Base-by-base conservation (phyloP, 35 echinoderm and acorn worm species). In the Chiridota heheva region DNA sequence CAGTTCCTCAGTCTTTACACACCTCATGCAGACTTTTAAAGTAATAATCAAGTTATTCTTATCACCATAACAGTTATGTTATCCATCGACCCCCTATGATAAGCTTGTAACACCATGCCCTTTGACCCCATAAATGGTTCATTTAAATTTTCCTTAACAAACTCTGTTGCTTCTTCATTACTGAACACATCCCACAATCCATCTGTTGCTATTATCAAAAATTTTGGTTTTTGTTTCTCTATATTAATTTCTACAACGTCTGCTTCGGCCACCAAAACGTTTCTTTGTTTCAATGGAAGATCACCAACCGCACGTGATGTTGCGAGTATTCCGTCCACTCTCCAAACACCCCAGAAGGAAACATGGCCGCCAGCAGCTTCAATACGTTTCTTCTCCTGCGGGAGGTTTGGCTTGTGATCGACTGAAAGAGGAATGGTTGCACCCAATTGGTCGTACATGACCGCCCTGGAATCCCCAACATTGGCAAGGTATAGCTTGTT, bases 31-130 rank as follows among this genome's bases (percentile, higher is more conserved):
- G n/a, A n/a, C n/a, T n/a, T n/a, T n/a, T n/a, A n/a, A n/a, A n/a
- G n/a, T n/a, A n/a, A n/a, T n/a, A n/a, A n/a, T n/a, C n/a, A n/a
- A n/a, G n/a, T 4, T 61, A 78, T 32, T 33, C 90, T 91, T 1
- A 98, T 60, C 26, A 98, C 95, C 95, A 98, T 98, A 0, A 92
- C 95, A 48, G 89, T 92, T 24, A 98, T 98, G 43, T 98, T 98
- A 70, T 98, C 95, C 58, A 91, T 69, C 5, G 89, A 92, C 1
- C 89, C 89, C 3, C 85, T 58, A 16, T 92, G 82, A 64, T 85
- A 91, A 1, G 95, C 89, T 67, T 98, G 95, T 25, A 92, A 70
- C 0, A 98, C 95, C 24, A 88, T 42, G 38, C 85, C 84, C 74
- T 98, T 98, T 2, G 88, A 90, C 18, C 95, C 95, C 76, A 91